phyloP scores from a whole-genome alignment of 1,140 invertebrate genomes.

The Hylaeus anthracinus region DNA sequence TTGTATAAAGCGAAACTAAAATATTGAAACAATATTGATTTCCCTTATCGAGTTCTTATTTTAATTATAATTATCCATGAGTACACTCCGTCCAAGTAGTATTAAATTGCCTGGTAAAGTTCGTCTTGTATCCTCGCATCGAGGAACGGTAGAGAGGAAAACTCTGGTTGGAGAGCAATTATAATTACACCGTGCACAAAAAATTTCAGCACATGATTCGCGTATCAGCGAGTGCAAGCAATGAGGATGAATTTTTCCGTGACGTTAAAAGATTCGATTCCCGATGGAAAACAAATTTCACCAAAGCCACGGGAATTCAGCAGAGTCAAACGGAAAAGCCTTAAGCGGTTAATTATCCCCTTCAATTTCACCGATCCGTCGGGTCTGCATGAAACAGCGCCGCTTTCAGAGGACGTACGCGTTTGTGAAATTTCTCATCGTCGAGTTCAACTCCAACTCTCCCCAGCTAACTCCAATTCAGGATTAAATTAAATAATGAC shows the following conservation, averaged over 20 bases:
- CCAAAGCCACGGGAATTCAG: neutral
- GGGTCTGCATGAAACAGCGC: neutral
- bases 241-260: neutral
- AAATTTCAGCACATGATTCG: neutral
- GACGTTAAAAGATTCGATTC: neutral
- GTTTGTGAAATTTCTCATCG: conserved; percentile 31
- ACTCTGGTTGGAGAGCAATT: too few relatives aligned
- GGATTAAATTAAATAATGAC: conserved; percentile 44
- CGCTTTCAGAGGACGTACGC: neutral
- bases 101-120: too few relatives aligned
- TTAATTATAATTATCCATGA: too few relatives aligned
- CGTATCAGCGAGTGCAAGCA: neutral
- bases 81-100: too few relatives aligned
- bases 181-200: neutral
- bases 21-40: too few relatives aligned
- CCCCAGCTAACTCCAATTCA: neutral
- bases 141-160: too few relatives aligned
- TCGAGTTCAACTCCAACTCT: neutral
- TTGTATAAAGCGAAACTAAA: too few relatives aligned
- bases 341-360: conserved; percentile 38
- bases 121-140: too few relatives aligned
- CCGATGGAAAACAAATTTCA: conserved; percentile 15
- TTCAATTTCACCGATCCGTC: conserved; percentile 27
- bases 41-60: too few relatives aligned
- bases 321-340: neutral